Base-by-base conservation (phyloP, 2,113 vertebrate species). In the Cyprinodon brontotheroides region DNA sequence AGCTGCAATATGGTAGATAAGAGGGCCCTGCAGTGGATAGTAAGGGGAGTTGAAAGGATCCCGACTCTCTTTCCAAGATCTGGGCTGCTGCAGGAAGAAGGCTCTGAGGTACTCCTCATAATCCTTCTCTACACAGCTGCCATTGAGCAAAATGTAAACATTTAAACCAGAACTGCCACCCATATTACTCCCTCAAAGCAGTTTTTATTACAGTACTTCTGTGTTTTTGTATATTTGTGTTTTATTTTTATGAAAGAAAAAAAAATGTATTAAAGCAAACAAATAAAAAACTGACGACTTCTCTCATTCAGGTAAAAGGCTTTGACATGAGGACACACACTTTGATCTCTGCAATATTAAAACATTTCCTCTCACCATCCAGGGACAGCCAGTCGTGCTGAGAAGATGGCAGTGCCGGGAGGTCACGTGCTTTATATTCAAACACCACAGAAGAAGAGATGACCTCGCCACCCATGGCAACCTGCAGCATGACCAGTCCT, bases 381-480 rank as follows among this genome's bases (percentile, higher is more conserved):
- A 99, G 89, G 9, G 98, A 99, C 78, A 99, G 95, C 98, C 98
- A 99, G 93, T 99, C 98, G 4, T 98, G 98, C 90, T 99, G 98
- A 61, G 98, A 98, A 61, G 97, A 98, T 17, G 98, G 97, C 91
- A 98, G 95, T 4, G 96, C 95, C 53, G 98, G 97, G 79, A 98
- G 93, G 39, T 97, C 96, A 38, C 98, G 96, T 1, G 98, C 97
- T 92, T 98, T 98, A 89, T 99, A 99, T 90, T 99, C 98, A 92
- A 99, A 99, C 85, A 99, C 97, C 93, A 99, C 98, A 0, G 98
- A 99, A 84, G 97, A 98, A 83, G 98, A 99, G 94, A 99, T 97
- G 89, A 98, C 96, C 90, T 98, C 97, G 87, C 95, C 97, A 72
- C 97, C 97, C 95, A 96, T 97, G 85, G 96, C 96, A 78, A 99